Conservation (phyloP, 2,888 invertebrate species). For the Dynastes hyllus region DNA sequence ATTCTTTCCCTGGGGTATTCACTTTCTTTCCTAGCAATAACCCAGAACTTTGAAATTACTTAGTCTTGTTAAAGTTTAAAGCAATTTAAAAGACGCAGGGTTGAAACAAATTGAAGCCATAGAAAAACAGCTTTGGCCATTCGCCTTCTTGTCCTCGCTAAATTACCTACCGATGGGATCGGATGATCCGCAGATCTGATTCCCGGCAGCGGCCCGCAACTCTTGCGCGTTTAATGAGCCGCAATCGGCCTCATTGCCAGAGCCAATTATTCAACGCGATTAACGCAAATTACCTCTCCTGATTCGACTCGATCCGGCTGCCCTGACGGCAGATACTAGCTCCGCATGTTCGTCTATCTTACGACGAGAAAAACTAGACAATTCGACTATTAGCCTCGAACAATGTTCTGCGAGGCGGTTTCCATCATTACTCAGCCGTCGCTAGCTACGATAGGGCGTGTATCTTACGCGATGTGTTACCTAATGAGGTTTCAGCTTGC, state of each 20-base stretch:
- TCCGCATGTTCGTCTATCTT: not conserved
- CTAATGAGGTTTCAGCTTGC: too few relatives aligned
- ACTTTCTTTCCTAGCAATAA: too few relatives aligned
- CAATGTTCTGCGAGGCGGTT: not conserved
- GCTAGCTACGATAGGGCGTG: not conserved
- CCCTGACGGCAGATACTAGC: not conserved
- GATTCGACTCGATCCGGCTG: not conserved
- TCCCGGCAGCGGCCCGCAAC: not conserved
- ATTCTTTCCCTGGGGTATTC: too few relatives aligned
- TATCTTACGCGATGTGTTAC: too few relatives aligned
- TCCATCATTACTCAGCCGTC: not conserved
- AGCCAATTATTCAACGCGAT: constrained; percentile 16
- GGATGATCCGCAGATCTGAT: too few relatives aligned
- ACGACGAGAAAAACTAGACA: not conserved
- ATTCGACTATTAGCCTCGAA: not conserved
- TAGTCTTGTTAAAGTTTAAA: too few relatives aligned
- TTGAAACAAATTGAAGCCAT: too few relatives aligned
- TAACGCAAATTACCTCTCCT: constrained; percentile 12
- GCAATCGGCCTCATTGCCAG: constrained; percentile 9
- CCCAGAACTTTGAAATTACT: too few relatives aligned
- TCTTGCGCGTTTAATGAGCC: constrained; percentile 9
- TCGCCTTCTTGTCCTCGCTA: too few relatives aligned
- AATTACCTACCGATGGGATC: too few relatives aligned
- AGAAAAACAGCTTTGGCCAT: too few relatives aligned
- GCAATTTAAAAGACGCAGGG: too few relatives aligned